phyloP scores from a whole-genome alignment of 2,888 invertebrate genomes.

The Mamestra brassicae region DNA sequence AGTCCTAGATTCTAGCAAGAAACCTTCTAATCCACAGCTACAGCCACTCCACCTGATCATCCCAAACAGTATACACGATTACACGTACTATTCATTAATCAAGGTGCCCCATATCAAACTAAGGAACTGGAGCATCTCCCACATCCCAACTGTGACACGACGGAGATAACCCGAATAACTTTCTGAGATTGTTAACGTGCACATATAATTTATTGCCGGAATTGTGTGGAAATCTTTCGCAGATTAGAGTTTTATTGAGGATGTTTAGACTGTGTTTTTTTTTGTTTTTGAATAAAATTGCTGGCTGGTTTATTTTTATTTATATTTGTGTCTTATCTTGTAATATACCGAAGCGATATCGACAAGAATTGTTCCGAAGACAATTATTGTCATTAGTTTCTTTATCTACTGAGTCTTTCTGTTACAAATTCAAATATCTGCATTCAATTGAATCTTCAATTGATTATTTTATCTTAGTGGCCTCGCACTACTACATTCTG shows the following conservation, averaged over 20 bases:
- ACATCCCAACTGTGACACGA: slow-evolving; percentile 57
- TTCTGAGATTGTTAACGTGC: slow-evolving; percentile 57
- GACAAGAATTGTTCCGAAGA: too few species aligned
- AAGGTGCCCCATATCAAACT: slow-evolving; percentile 55
- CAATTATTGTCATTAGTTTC: too few species aligned
- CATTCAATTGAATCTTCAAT: too few species aligned
- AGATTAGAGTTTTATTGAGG: slow-evolving; percentile 48
- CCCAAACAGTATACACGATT: slow-evolving; percentile 11
- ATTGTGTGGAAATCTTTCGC: slow-evolving; percentile 50
- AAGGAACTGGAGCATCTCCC: slow-evolving; percentile 53
- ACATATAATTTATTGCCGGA: slow-evolving; percentile 57
- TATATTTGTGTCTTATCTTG: not conserved
- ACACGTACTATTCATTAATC: slow-evolving; percentile 47
- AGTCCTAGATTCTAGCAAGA: not conserved
- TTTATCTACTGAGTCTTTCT: too few species aligned
- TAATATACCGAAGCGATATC: not conserved
- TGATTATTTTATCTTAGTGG: too few species aligned
- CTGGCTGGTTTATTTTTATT: not conserved
- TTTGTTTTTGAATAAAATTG: slow-evolving; percentile 1
- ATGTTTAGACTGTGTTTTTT: slow-evolving; percentile 32
- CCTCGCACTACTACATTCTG: not conserved
- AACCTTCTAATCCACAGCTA: slow-evolving; percentile 1
- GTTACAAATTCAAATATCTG: too few species aligned
- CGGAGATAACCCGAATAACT: slow-evolving; percentile 83
- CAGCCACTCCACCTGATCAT: slow-evolving; percentile 31